Percentiles rank a stretch among this genome's conserved stretches.
phyloP scores from a whole-genome alignment of 2,113 vertebrate genomes.

The Edolisoma coerulescens region DNA sequence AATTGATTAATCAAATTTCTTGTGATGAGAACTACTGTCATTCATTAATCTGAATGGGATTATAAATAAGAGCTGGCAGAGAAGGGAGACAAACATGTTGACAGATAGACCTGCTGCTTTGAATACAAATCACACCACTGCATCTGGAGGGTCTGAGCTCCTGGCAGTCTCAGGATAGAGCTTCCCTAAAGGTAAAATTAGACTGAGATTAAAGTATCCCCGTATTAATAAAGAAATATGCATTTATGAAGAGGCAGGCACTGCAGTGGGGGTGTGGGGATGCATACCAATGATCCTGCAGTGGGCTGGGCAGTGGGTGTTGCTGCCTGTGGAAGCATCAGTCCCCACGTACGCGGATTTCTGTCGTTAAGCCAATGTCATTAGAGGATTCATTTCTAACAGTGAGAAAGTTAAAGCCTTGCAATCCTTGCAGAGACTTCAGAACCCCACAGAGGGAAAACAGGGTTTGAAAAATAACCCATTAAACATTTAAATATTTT shows the following conservation, averaged over 20 bases:
- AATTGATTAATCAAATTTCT: constrained; percentile 86
- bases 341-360: fast-evolving
- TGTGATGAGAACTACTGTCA: constrained; percentile 82
- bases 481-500: constrained; percentile 70
- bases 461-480: constrained; percentile 35
- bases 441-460: background rate
- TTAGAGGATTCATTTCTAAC: background rate
- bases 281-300: constrained; percentile 20
- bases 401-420: background rate
- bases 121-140: constrained; percentile 68
- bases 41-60: constrained; percentile 82
- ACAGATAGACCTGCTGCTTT: constrained; percentile 55
- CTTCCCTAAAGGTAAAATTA: constrained; percentile 72
- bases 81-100: constrained; percentile 73
- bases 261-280: background rate
- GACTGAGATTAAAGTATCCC: constrained; percentile 64
- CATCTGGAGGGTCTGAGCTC: constrained; percentile 54
- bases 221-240: constrained; percentile 59
- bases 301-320: background rate
- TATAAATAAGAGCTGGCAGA: constrained; percentile 82
- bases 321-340: background rate
- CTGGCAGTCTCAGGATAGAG: constrained; percentile 40
- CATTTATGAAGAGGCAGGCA: background rate
- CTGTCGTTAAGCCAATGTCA: background rate
- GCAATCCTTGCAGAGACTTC: background rate